phyloP scores from a whole-genome alignment of 2,888 invertebrate species.

The Eumerus sabulonum region DNA sequence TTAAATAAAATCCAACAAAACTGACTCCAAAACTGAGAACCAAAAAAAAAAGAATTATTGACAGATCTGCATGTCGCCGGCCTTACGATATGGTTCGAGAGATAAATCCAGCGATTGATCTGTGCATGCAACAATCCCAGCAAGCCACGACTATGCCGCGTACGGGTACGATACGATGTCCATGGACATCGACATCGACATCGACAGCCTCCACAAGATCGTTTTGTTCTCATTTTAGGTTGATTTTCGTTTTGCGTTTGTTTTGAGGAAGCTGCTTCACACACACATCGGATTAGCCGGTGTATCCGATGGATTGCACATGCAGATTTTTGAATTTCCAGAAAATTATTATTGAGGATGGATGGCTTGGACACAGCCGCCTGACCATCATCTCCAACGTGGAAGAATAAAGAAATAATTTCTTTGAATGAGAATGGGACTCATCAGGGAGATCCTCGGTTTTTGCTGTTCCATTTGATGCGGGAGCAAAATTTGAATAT shows the following conservation, averaged over 20 bases:
- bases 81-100: slow-evolving; percentile 67
- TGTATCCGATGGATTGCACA: slow-evolving; percentile 61
- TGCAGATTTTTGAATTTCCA: slow-evolving; percentile 68
- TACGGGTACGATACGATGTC: too few species aligned
- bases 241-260: background rate
- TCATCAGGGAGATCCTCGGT: slow-evolving; percentile 62
- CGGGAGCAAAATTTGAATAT: slow-evolving; percentile 56
- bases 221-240: slow-evolving; percentile 34
- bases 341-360: slow-evolving; percentile 67
- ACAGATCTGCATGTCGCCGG: slow-evolving; percentile 67
- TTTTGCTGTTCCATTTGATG: slow-evolving; percentile 31
- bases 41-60: slow-evolving; percentile 70
- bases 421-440: slow-evolving; percentile 55
- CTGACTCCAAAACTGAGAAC: slow-evolving; percentile 75
- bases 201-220: slow-evolving; percentile 51
- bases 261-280: slow-evolving; percentile 1
- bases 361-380: slow-evolving; percentile 27
- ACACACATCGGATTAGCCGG: background rate
- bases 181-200: background rate
- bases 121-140: slow-evolving; percentile 61
- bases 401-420: slow-evolving; percentile 5
- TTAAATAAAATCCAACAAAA: slow-evolving; percentile 79
- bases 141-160: slow-evolving; percentile 1
- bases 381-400: too few species aligned
- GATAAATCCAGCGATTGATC: slow-evolving; percentile 67